phyloP scores from a whole-genome alignment of 2,797 vertebrate species.

The Pyrocephalus nanus region DNA sequence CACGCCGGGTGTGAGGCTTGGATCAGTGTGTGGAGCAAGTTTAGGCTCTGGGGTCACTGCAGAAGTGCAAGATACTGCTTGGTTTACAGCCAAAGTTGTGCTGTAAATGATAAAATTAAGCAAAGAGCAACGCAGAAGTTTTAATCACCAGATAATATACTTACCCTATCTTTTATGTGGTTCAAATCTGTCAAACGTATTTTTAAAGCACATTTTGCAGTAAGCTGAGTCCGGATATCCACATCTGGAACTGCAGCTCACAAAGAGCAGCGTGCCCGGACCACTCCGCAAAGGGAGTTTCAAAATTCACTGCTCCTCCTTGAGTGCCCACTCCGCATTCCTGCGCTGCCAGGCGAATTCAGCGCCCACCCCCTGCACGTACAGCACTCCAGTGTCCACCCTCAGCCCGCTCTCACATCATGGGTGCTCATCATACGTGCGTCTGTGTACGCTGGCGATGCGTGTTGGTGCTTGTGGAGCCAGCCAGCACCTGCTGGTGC shows the following conservation, averaged over 20 bases:
- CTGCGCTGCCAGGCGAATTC: not conserved
- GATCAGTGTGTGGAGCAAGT: not conserved
- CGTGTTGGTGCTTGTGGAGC: not conserved
- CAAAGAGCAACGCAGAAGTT: not conserved
- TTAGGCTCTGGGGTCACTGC: not conserved
- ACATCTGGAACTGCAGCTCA: not conserved
- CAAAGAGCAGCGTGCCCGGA: not conserved
- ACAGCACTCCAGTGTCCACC: fast-evolving
- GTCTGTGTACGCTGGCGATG: fast-evolving
- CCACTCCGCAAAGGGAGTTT: not conserved
- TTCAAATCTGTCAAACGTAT: not conserved
- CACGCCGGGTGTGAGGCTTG: not conserved
- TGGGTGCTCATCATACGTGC: fast-evolving
- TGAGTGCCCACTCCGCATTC: not conserved
- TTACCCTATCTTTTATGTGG: not conserved
- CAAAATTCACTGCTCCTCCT: not conserved
- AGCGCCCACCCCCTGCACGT: not conserved
- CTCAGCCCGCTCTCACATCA: not conserved
- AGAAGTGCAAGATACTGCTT: not conserved
- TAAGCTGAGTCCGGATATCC: not conserved
- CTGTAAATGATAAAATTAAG: not conserved
- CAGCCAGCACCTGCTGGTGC: not conserved
- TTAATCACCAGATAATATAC: not conserved
- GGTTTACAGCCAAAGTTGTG: not conserved
- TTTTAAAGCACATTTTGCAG: not conserved